Conservation (phyloP, 2,797 vertebrate genomes). For the Periophthalmus magnuspinnatus region DNA sequence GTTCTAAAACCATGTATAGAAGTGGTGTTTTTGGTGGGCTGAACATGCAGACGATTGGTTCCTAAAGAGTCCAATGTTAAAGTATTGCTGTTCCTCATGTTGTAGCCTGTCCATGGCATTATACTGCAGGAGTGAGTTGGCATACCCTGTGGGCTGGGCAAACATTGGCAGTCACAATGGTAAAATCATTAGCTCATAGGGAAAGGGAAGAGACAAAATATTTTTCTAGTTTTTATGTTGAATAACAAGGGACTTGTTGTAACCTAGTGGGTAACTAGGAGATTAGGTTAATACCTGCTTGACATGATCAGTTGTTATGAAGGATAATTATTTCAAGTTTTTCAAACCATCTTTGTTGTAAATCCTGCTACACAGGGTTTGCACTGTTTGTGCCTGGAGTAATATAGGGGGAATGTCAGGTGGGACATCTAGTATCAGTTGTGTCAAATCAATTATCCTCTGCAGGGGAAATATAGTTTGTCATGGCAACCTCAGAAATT, state of each 20-base stretch:
- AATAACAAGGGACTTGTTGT: neutral
- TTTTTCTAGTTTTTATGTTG: neutral
- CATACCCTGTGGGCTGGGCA: slow-evolving; percentile 40
- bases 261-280: neutral
- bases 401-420: neutral
- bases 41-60: slow-evolving; percentile 37
- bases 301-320: neutral
- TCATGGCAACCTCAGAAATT: neutral
- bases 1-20: slow-evolving; percentile 26
- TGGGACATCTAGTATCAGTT: neutral
- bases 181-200: slow-evolving; percentile 6
- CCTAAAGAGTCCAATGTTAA: slow-evolving; percentile 25
- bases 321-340: neutral
- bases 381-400: neutral
- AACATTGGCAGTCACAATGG: slow-evolving; percentile 19
- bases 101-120: slow-evolving; percentile 27
- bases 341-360: neutral
- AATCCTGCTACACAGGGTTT: neutral
- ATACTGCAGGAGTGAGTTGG: slow-evolving; percentile 45
- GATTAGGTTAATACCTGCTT: no score
- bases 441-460: neutral
- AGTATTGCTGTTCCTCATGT: slow-evolving; percentile 32
- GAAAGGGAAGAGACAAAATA: slow-evolving; percentile 6
- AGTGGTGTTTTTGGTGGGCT: slow-evolving; percentile 42
- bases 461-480: neutral